phyloP scores from a whole-genome alignment of 1,140 invertebrate species.

The Apis florea region DNA sequence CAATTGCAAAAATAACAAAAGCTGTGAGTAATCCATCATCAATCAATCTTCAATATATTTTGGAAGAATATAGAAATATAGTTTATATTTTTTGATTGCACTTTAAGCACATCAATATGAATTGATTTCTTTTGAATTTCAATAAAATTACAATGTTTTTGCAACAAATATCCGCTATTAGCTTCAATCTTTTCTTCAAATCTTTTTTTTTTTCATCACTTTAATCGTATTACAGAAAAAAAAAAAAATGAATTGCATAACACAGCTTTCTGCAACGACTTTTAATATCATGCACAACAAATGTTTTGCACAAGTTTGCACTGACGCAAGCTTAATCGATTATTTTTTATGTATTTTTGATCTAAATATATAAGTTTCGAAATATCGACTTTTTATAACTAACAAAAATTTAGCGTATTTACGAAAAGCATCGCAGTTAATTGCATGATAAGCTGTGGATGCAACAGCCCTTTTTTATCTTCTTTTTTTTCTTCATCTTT shows the following conservation, averaged over 20 bases:
- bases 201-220: neutral
- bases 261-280: constrained; percentile 9
- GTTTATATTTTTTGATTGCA: constrained; percentile 1
- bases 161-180: neutral
- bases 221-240: neutral
- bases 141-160: neutral
- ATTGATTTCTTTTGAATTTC: neutral
- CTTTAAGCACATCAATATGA: constrained; percentile 3
- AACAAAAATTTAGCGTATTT: neutral
- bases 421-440: neutral
- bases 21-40: constrained; percentile 2
- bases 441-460: constrained; percentile 23
- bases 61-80: neutral
- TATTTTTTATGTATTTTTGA: neutral
- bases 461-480: neutral
- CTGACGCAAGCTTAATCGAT: neutral
- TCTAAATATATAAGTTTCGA: neutral
- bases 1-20: neutral
- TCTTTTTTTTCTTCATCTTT: neutral
- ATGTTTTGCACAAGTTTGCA: neutral
- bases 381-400: neutral
- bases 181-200: neutral
- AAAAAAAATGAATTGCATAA: constrained; percentile 1
- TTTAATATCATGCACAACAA: neutral
- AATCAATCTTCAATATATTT: neutral